Conservation (phyloP, 37 sponge, comb jelly and placozoan genomes). For the Petrosia ficiformis region DNA sequence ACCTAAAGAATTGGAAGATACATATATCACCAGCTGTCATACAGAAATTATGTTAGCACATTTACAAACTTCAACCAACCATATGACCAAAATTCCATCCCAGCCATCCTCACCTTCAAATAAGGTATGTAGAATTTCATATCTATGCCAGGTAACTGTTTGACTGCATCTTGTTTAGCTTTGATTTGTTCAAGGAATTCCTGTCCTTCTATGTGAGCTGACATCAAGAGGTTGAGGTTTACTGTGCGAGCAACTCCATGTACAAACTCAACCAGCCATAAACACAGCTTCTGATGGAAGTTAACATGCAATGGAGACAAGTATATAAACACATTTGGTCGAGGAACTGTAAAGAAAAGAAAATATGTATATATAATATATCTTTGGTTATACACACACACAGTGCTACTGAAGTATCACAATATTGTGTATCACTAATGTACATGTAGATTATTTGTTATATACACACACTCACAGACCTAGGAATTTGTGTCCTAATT, state of each 20-base stretch:
- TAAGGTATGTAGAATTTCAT: constrained; percentile 48
- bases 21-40: background rate
- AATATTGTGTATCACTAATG: background rate
- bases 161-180: constrained; percentile 3
- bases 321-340: constrained; percentile 67
- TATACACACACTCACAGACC: constrained; percentile 17
- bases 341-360: constrained; percentile 51
- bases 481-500: constrained; percentile 37
- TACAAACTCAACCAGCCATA: constrained; percentile 81
- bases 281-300: constrained; percentile 64
- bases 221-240: constrained; percentile 54
- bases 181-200: constrained; percentile 33
- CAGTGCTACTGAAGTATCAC: background rate
- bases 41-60: background rate
- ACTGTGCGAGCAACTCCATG: constrained; percentile 55
- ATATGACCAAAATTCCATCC: constrained; percentile 3
- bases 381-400: background rate
- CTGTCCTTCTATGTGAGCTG: constrained; percentile 39
- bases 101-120: constrained; percentile 28
- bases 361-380: too few relatives aligned
- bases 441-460: background rate
- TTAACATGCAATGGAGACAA: constrained; percentile 68
- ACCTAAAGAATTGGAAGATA: constrained; percentile 47
- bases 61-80: background rate
- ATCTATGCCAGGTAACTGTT: constrained; percentile 42